Conservation (phyloP, 2,888 invertebrate species). For the Cryptocephalus moraei region DNA sequence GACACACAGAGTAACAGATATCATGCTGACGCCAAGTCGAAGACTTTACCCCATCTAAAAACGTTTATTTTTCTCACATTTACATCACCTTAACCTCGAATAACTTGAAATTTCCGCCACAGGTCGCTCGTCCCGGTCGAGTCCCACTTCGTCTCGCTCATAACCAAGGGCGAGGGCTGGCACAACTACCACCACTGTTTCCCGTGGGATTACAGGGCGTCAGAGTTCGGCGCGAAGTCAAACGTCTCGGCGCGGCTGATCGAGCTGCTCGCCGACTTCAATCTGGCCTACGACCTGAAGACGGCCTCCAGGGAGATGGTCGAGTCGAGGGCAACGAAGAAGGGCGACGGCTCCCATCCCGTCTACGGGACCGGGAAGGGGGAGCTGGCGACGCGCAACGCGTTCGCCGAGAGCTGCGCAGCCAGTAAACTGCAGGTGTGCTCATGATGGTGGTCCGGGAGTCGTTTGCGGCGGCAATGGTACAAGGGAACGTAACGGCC, state of each 20-base stretch:
- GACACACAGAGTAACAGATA: too few relatives aligned
- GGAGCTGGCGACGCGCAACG: too few relatives aligned
- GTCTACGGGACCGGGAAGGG: not conserved
- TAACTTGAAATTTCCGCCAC: too few relatives aligned
- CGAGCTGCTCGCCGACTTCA: constrained; percentile 47
- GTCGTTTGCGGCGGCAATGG: too few relatives aligned
- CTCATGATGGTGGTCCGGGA: too few relatives aligned
- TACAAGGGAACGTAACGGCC: too few relatives aligned
- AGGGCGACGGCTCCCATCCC: constrained; percentile 50
- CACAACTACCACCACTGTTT: constrained; percentile 73
- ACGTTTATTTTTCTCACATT: too few relatives aligned
- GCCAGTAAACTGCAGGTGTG: too few relatives aligned
- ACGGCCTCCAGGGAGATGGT: constrained; percentile 39
- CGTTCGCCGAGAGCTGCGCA: too few relatives aligned
- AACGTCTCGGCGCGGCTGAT: constrained; percentile 56
- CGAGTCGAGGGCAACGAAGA: constrained; percentile 45
- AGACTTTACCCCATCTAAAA: too few relatives aligned
- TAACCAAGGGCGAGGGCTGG: constrained; percentile 59
- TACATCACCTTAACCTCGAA: too few relatives aligned
- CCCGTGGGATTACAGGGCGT: constrained; percentile 55
- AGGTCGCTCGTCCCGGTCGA: constrained; percentile 53
- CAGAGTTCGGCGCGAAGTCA: constrained; percentile 38
- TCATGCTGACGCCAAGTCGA: too few relatives aligned
- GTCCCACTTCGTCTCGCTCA: constrained; percentile 49
- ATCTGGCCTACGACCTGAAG: constrained; percentile 55